Percentiles rank a stretch among this genome's conserved stretches.
phyloP scores from a whole-genome alignment of 2,888 invertebrate genomes.

The Tipula unca region DNA sequence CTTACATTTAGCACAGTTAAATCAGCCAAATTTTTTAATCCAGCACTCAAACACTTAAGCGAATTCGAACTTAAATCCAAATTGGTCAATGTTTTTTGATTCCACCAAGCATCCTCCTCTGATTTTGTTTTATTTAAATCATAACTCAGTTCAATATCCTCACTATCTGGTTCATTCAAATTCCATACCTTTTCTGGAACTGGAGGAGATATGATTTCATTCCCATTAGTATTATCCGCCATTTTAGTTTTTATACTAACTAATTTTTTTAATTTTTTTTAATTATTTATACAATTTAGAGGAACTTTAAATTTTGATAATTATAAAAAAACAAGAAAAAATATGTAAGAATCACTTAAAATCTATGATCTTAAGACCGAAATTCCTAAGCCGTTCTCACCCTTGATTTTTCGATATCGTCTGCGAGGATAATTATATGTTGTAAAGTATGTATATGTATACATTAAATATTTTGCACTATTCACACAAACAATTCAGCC shows the following conservation, averaged over 20 bases:
- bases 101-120: conserved; percentile 71
- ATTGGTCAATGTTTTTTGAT: conserved; percentile 63
- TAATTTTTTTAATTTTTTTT: neutral
- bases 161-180: conserved; percentile 56
- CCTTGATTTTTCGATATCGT: conserved; percentile 16
- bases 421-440: conserved; percentile 8
- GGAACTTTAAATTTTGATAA: neutral
- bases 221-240: neutral
- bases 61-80: conserved; percentile 72
- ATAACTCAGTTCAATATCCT: conserved; percentile 48
- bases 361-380: neutral
- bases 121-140: conserved; percentile 46
- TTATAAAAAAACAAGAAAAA: neutral
- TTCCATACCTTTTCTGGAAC: conserved; percentile 67
- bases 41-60: conserved; percentile 52
- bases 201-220: conserved; percentile 34
- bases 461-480: neutral
- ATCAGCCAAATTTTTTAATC: conserved; percentile 57
- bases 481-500: neutral
- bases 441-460: neutral
- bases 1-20: conserved; percentile 61
- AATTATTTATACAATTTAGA: neutral
- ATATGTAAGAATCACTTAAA: neutral
- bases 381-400: neutral
- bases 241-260: neutral